A percentile compares a stretch with the other conserved stretches of the same genome.
phyloP scores from a whole-genome alignment of 2,113 vertebrate genomes.

The Lophotis ruficrista region DNA sequence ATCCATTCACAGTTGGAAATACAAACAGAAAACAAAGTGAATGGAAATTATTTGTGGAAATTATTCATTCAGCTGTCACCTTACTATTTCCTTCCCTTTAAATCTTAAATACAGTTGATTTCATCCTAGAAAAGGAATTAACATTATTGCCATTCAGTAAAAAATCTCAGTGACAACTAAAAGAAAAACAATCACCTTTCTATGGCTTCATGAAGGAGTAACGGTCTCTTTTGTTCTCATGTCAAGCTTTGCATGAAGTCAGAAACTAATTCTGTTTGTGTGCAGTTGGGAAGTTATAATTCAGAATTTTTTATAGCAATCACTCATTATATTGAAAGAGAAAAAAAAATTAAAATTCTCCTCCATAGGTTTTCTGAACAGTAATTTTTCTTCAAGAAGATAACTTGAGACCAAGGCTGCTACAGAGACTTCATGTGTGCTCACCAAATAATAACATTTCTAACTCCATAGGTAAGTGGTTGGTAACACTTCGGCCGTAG shows the following conservation, averaged over 20 bases:
- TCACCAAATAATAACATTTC: background rate
- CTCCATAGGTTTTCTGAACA: background rate
- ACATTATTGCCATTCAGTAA: constrained; percentile 12
- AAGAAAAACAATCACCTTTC: constrained; percentile 30
- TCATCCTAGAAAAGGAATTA: constrained; percentile 24
- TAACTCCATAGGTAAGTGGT: background rate
- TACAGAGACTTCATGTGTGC: background rate
- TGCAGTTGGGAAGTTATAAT: background rate
- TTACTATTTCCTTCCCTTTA: constrained; percentile 2
- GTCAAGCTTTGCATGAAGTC: background rate
- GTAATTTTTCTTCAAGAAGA: background rate
- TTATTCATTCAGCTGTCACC: background rate
- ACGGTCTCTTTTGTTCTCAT: constrained; percentile 41
- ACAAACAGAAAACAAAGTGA: background rate
- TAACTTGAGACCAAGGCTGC: background rate
- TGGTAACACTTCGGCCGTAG: background rate
- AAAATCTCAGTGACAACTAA: background rate
- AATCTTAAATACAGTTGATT: background rate
- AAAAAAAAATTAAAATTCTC: background rate
- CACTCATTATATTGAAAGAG: background rate
- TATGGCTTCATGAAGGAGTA: background rate
- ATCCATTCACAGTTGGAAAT: background rate
- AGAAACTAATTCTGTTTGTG: constrained; percentile 13
- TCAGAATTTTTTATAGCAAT: background rate
- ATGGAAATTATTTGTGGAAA: background rate